Percentiles rank a stretch among this genome's conserved stretches.
Evolutionary conservation across 92 coral and sea anemone genomes (phyloP).

Genomic region (Nematostella vectensis): DNA sequence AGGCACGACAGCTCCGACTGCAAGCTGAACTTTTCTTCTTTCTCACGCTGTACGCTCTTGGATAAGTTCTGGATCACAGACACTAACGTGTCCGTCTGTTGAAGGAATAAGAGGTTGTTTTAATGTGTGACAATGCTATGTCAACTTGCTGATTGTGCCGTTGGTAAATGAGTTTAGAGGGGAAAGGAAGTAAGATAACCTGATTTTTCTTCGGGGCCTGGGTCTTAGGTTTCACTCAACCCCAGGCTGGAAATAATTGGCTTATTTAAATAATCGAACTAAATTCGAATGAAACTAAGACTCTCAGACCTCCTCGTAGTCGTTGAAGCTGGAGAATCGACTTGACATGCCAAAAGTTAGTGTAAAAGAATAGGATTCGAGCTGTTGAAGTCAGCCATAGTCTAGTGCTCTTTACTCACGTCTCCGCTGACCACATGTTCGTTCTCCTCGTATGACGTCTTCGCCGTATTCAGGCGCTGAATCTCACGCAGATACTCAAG

Average conservation of each 20-base stretch:
- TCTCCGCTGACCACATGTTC: constrained; percentile 77
- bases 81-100: constrained; percentile 60
- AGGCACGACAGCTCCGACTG: constrained; percentile 75
- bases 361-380: no score
- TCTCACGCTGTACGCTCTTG: constrained; percentile 80
- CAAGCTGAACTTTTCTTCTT: constrained; percentile 64
- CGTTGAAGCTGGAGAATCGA: no score
- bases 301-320: no score
- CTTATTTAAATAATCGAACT: no score
- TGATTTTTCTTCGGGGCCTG: no score
- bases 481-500: constrained; percentile 83
- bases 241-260: no score
- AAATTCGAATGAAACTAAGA: no score
- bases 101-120: background rate
- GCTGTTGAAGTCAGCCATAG: no score
- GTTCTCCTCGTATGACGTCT: constrained; percentile 68
- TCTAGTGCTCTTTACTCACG: constrained; percentile 64
- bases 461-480: constrained; percentile 74
- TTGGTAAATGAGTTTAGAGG: no score
- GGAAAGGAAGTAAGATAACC: no score
- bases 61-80: constrained; percentile 82
- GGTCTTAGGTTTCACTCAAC: no score
- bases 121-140: background rate
- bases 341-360: no score
- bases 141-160: background rate